Evolutionary conservation across 2,797 vertebrate species (phyloP).

Genomic region (Staurois parvus): DNA sequence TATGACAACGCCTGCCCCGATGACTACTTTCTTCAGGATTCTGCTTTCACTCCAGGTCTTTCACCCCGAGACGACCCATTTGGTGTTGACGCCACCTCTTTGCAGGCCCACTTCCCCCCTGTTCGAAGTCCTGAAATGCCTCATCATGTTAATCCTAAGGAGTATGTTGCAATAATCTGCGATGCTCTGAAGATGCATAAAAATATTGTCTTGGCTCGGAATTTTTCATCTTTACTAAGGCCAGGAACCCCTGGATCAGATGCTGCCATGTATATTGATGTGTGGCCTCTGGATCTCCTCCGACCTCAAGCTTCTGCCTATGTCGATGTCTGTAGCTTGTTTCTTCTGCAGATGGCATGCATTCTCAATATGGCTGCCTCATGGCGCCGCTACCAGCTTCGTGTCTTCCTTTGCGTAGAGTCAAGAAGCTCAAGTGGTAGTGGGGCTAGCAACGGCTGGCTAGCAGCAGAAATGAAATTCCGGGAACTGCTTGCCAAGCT

Average conservation of each 20-base stretch:
- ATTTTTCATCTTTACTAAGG: constrained; percentile 82
- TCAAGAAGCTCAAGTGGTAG: constrained; percentile 60
- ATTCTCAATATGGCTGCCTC: constrained; percentile 90
- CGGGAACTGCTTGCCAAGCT: constrained; percentile 85
- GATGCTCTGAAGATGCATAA: constrained; percentile 93
- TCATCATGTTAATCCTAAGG: constrained; percentile 79
- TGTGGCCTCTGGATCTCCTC: constrained; percentile 91
- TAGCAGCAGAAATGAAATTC: constrained; percentile 84
- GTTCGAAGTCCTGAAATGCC: constrained; percentile 82
- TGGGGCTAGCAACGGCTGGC: constrained; percentile 81
- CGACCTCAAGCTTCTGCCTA: constrained; percentile 77
- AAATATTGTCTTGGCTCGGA: constrained; percentile 88
- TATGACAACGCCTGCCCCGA: constrained; percentile 86
- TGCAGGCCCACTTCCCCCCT: constrained; percentile 88
- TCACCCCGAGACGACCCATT: constrained; percentile 76
- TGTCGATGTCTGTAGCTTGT: constrained; percentile 89
- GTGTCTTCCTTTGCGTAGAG: constrained; percentile 89
- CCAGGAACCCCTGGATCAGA: constrained; percentile 74
- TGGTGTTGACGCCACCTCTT: constrained; percentile 81
- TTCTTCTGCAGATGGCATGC: constrained; percentile 92
- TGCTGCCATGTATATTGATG: constrained; percentile 81
- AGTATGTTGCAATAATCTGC: constrained; percentile 88
- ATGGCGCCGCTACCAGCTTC: constrained; percentile 85
- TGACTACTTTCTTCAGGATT: constrained; percentile 88
- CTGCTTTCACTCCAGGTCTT: constrained; percentile 76